Evolutionary conservation across 2,888 invertebrate genomes (phyloP), one percentile per base, ranked within the genome.

Genomic region (Crossocerus cetratus): DNA sequence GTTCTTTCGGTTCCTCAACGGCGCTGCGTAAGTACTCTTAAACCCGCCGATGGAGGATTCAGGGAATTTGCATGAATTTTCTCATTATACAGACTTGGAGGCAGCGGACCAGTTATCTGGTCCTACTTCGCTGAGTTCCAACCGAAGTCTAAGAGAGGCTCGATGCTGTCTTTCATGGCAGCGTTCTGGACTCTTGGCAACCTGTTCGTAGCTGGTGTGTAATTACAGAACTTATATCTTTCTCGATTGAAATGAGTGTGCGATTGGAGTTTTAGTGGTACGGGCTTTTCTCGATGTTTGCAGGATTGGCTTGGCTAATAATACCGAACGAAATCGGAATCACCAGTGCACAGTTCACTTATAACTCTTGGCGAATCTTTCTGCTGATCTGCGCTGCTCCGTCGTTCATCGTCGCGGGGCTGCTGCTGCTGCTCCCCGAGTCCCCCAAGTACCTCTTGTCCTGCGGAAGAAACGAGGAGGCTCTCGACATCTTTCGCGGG

Each of bases 171-270:
- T 84, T 96, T 96, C 89, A 96, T 98, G 95, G 97, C 98, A 71
- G 97, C 97, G 64, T 98, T 97, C 91, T 98, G 98, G 98, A 98
- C 98, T 69, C 93, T 97, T 84, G 98, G 98, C 81, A 97, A 97
- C 90, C 92, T 98, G 81, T 95, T 97, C 87, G 97, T 97, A 69
- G 97, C 98, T 83, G 96, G 97, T 89, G 90, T 72, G 55, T 57
- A n/a, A n/a, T n/a, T n/a, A n/a, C n/a, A n/a, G n/a, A n/a, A n/a
- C 61, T 63, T 49, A n/a, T 11, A 3, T 1, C 32, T 21, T 14
- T 62, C 20, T 42, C 3, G 2, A 23, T n/a, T 23, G 4, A 57
- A 32, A 57, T 57, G 0, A 8, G 32, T 57, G 42, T 32, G 8
- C n/a, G 3, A 2, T 8, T 44, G 8, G n/a, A 16, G n/a, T 3